Base-by-base conservation (phyloP, 1,140 invertebrate genomes). In the Argopecten irradians region DNA sequence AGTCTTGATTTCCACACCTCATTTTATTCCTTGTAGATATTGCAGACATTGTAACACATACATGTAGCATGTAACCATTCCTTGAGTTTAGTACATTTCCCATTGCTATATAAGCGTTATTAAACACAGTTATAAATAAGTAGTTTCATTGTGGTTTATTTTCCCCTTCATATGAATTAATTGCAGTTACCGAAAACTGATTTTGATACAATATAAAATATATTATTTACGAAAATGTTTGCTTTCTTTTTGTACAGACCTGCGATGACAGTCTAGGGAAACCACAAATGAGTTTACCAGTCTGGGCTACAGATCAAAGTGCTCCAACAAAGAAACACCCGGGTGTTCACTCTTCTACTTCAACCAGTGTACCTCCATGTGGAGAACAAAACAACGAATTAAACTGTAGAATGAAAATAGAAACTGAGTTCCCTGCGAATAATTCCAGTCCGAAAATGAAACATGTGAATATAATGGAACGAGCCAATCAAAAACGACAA, bases 391-490 rank as follows among this genome's bases (percentile, higher is more conserved):
- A 46, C 34, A 82, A 86, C 22, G 89, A 90, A 83, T 86, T 89
- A 14, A 88, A 88, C 7, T 87, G 91, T 43, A 89, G 91, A 34
- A 94, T 92, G 82, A 93, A 93, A 89, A 94, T 94, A 85, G 93
- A 94, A 89, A 94, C 94, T 82, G 94, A 94, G 87, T 94, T 94
- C 89, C 94, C 94, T 14, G 94, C 92, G 11, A 94, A 91, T n/a
- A 93, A 93, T 86, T 90, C 92, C 32, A 94, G 94, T 91, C 94
- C 94, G 0, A 94, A 94, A 87, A 89, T 93, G 46, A 94, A 94
- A 87, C 93, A 92, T 87, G 90, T 94, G n/a, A 92, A 86, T 82
- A 89, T 93, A n/a, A 71, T 88, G 32, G 92, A 94, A 39, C 86
- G 92, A 43, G 89, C 91, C 16, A 91, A 87, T 34, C 90, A 86